Evolutionary conservation across 2,113 vertebrate genomes (phyloP).

Genomic region (Petaurus breviceps): DNA sequence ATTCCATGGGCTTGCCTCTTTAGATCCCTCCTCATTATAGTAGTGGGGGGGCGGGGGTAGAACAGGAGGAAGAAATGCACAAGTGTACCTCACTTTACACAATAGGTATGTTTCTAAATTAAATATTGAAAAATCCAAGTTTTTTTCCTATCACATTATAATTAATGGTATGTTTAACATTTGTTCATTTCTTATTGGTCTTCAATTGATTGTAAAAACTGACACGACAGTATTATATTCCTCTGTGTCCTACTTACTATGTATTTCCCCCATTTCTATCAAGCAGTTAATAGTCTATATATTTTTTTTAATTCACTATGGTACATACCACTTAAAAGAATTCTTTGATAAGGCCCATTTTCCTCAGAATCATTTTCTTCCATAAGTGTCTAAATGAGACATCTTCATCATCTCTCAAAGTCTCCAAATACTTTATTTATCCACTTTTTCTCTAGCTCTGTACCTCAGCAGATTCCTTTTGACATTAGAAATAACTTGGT

Average conservation of each 20-base stretch:
- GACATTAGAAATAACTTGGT: conserved; percentile 11
- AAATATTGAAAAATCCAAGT: conserved; percentile 19
- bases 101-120: conserved; percentile 2
- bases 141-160: conserved; percentile 22
- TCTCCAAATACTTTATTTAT: conserved; percentile 18
- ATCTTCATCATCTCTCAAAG: conserved; percentile 36
- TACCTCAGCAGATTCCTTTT: background rate
- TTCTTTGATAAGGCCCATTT: conserved; percentile 20
- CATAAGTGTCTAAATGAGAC: conserved; percentile 35
- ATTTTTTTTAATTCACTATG: background rate
- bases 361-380: conserved; percentile 46
- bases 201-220: conserved; percentile 10
- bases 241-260: conserved; percentile 13
- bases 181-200: conserved; percentile 38
- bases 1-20: conserved; percentile 17
- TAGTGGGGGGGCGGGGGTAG: background rate
- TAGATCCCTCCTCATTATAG: conserved; percentile 32
- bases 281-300: conserved; percentile 35
- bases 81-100: background rate
- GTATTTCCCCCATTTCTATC: conserved; percentile 14
- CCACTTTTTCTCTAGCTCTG: conserved; percentile 26
- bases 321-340: conserved; percentile 34
- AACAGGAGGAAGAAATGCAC: background rate
- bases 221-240: background rate
- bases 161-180: conserved; percentile 18